Evolutionary conservation across 2,797 vertebrate species (phyloP).

Genomic region (Microctenopoma steveboyesi): DNA sequence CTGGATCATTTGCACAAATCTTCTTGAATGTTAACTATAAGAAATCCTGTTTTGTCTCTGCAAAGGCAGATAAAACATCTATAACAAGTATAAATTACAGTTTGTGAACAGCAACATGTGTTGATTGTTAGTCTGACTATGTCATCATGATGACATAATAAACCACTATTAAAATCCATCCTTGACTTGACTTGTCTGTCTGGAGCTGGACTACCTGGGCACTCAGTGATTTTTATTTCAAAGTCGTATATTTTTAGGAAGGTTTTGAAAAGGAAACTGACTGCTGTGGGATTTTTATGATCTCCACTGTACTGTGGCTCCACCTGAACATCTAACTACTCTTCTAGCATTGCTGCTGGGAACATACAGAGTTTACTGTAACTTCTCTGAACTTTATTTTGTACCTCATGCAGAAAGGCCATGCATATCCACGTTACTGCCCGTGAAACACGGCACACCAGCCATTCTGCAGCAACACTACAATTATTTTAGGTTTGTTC

Average conservation of each 20-base stretch:
- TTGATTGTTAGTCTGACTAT: constrained; percentile 12
- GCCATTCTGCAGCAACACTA: not conserved
- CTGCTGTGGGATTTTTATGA: constrained; percentile 16
- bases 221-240: constrained; percentile 6
- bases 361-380: constrained; percentile 1
- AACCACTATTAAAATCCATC: not conserved
- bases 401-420: too few species aligned
- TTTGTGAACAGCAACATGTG: not conserved
- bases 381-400: not conserved
- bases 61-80: too few species aligned
- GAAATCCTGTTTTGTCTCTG: constrained; percentile 25
- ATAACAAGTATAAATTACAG: not conserved
- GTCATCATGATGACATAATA: constrained; percentile 9
- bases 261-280: constrained; percentile 10
- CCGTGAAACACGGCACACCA: not conserved
- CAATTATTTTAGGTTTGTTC: too few species aligned
- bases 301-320: not conserved
- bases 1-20: constrained; percentile 49
- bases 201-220: not conserved
- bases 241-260: constrained; percentile 17
- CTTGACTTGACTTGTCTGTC: not conserved
- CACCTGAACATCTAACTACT: constrained; percentile 2
- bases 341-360: not conserved
- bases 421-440: not conserved
- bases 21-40: constrained; percentile 37